phyloP scores from a whole-genome alignment of 2,797 vertebrate genomes.

The Sphenopsis melanotis region DNA sequence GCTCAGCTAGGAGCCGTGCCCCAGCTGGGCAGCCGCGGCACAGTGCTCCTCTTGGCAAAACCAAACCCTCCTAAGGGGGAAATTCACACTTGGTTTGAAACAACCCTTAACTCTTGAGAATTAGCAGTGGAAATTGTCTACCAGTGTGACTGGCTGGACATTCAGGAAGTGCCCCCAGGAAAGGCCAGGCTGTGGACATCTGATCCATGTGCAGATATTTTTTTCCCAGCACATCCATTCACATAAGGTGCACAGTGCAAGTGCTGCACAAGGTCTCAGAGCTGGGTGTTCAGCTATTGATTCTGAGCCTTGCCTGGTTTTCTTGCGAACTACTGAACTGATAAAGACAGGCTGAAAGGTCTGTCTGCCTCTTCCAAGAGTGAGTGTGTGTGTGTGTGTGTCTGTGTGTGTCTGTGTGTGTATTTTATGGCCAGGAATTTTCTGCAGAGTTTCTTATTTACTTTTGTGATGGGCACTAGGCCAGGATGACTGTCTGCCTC shows the following conservation, averaged over 20 bases:
- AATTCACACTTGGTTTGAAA: background rate
- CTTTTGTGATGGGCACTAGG: conserved; percentile 12
- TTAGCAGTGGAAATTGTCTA: background rate
- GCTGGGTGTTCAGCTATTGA: fast-evolving
- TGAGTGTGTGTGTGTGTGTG: too few species aligned
- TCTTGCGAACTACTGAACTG: conserved; percentile 43
- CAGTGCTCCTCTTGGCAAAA: background rate
- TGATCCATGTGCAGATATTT: background rate
- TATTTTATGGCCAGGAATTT: conserved; percentile 2
- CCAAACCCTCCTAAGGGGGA: background rate
- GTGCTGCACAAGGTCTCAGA: background rate
- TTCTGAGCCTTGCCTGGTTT: conserved; percentile 9
- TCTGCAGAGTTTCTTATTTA: conserved; percentile 26
- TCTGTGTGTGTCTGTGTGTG: background rate
- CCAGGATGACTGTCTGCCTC: conserved; percentile 60
- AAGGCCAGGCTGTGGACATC: background rate
- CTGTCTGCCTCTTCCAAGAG: conserved; percentile 3
- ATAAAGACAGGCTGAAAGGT: conserved; percentile 5
- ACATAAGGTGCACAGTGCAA: background rate
- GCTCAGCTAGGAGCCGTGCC: background rate
- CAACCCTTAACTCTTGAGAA: background rate
- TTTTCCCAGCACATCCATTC: background rate
- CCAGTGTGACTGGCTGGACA: background rate
- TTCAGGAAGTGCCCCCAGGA: background rate
- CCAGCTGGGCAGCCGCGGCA: background rate